Evolutionary conservation across 2,888 invertebrate genomes (phyloP).

Genomic region (Caenorhabditis imperialis): DNA sequence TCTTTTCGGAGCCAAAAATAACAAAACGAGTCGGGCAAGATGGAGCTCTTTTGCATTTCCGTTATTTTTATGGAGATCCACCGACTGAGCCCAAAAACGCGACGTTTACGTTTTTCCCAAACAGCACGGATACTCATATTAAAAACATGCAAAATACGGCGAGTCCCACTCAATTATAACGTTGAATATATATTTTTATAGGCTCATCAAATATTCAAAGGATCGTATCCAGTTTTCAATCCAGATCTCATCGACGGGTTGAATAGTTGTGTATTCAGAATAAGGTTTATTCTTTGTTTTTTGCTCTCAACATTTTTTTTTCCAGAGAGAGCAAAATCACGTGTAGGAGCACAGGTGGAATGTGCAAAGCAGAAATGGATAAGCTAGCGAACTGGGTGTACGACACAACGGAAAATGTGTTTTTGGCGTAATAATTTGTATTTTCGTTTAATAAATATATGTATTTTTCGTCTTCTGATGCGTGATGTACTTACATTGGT

Average conservation of each 20-base stretch:
- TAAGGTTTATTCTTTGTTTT: slow-evolving; percentile 11
- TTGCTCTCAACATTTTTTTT: neutral
- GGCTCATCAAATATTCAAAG: slow-evolving; percentile 16
- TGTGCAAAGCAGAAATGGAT: slow-evolving; percentile 32
- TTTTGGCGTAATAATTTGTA: slow-evolving; percentile 8
- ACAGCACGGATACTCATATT: slow-evolving; percentile 4
- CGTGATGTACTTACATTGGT: too few relatives aligned
- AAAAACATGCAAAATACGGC: slow-evolving; percentile 27
- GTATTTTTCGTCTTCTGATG: too few relatives aligned
- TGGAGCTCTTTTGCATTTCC: slow-evolving; percentile 19
- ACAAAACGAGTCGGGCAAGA: slow-evolving; percentile 10
- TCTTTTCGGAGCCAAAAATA: slow-evolving; percentile 21
- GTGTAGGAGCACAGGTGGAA: slow-evolving; percentile 27
- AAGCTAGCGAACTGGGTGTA: slow-evolving; percentile 23
- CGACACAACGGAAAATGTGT: slow-evolving; percentile 20
- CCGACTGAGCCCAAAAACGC: neutral
- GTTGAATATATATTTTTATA: too few relatives aligned
- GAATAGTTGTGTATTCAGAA: slow-evolving; percentile 6
- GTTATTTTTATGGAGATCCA: neutral
- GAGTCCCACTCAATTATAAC: too few relatives aligned
- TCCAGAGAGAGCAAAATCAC: slow-evolving; percentile 9
- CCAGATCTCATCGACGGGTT: slow-evolving; percentile 1
- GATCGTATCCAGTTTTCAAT: slow-evolving; percentile 5
- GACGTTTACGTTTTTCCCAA: slow-evolving; percentile 22
- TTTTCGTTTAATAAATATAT: too few relatives aligned